Conservation (phyloP, 2,888 invertebrate genomes). For the Camptogramma bilineatum region DNA sequence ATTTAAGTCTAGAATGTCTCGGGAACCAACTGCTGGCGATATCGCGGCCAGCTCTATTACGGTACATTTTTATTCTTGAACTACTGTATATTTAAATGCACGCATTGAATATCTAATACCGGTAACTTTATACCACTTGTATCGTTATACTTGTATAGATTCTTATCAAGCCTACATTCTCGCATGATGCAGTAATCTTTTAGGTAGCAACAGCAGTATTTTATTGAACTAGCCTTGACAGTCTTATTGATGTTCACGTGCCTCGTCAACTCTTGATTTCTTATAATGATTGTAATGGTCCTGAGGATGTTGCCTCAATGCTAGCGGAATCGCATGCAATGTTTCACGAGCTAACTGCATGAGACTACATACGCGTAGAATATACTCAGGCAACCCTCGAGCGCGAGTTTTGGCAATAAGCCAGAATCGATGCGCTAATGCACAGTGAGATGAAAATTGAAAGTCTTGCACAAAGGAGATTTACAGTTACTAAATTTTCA, state of each 20-base stretch:
- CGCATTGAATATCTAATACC: conserved; percentile 7
- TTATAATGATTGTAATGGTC: conserved; percentile 40
- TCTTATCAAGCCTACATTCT: conserved; percentile 29
- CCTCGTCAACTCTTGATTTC: conserved; percentile 45
- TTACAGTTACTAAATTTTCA: not conserved
- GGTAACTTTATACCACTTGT: conserved; percentile 1
- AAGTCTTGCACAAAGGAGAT: conserved; percentile 6
- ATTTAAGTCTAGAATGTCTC: conserved; percentile 22
- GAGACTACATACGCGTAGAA: not conserved
- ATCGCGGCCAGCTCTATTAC: conserved; percentile 30
- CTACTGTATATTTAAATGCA: conserved; percentile 8
- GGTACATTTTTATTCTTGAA: conserved; percentile 2
- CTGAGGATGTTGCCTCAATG: conserved; percentile 33
- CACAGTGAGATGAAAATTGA: conserved; percentile 20
- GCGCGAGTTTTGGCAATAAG: conserved; percentile 31
- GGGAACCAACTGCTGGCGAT: conserved; percentile 26
- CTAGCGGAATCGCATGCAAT: conserved; percentile 30
- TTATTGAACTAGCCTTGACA: conserved; percentile 59
- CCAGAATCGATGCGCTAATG: conserved; percentile 29
- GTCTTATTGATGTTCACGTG: conserved; percentile 38
- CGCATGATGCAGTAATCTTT: conserved; percentile 26
- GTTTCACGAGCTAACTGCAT: conserved; percentile 27
- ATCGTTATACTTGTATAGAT: conserved; percentile 9
- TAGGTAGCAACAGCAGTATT: conserved; percentile 44
- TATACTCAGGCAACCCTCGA: conserved; percentile 12